Conservation (phyloP, 2,797 vertebrate species). For the Oophaga sylvatica region DNA sequence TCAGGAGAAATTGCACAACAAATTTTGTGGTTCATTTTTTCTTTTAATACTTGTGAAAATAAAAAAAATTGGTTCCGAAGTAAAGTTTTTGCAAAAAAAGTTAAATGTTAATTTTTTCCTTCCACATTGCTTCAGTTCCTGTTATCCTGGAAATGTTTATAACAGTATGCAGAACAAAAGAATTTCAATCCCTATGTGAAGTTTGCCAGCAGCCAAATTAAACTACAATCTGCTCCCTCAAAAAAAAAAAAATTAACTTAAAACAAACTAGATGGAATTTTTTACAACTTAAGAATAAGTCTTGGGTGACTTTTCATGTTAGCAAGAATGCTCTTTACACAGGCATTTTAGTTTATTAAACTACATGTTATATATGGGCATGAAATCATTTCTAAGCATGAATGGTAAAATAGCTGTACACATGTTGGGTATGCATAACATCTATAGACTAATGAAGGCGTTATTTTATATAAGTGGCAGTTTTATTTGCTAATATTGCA, state of each 20-base stretch:
- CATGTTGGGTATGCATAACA: constrained; percentile 8
- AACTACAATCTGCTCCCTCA: too few species aligned
- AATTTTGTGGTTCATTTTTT: too few species aligned
- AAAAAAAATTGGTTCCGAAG: too few species aligned
- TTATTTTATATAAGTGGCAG: constrained; percentile 52
- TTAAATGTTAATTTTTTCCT: too few species aligned
- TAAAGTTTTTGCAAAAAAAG: too few species aligned
- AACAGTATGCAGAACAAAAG: neutral
- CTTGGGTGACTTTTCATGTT: neutral
- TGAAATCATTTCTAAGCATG: neutral
- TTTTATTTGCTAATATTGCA: constrained; percentile 43
- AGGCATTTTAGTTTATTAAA: constrained; percentile 1
- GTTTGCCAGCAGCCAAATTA: too few species aligned
- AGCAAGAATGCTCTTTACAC: neutral
- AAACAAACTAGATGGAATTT: too few species aligned
- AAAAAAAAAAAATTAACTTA: too few species aligned
- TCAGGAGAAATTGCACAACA: too few species aligned
- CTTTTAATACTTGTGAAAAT: too few species aligned
- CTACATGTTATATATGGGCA: neutral
- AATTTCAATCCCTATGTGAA: too few species aligned
- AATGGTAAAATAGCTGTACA: constrained; percentile 25
- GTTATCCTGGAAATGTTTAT: neutral
- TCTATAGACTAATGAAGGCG: constrained; percentile 45
- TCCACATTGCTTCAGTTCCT: too few species aligned
- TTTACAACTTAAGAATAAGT: neutral